Conservation (phyloP, 2,113 vertebrate genomes). For the Paratilapia polleni region DNA sequence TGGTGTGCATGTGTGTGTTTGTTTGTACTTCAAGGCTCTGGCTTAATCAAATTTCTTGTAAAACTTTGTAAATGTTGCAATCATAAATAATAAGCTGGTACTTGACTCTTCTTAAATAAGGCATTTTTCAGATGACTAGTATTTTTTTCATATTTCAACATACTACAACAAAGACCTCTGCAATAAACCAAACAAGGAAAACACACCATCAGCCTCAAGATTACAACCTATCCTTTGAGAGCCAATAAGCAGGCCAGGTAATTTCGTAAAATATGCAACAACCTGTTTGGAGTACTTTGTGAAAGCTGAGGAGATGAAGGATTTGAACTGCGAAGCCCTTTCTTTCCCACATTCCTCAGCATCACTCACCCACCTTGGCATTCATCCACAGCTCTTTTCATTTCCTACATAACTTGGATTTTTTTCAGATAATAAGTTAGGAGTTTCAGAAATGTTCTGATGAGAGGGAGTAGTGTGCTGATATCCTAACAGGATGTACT, state of each 20-base stretch:
- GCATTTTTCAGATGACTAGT: slow-evolving; percentile 1
- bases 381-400: slow-evolving; percentile 1
- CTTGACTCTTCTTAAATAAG: slow-evolving; percentile 11
- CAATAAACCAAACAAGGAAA: not conserved
- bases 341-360: not conserved
- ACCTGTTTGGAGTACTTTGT: not conserved
- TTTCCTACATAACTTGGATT: slow-evolving; percentile 47
- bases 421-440: slow-evolving; percentile 31
- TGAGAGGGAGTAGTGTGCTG: not conserved
- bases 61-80: slow-evolving; percentile 29
- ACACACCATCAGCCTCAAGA: too few species aligned
- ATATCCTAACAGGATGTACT: not conserved
- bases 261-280: not conserved
- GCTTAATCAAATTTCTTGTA: slow-evolving; percentile 5
- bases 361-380: slow-evolving; percentile 21
- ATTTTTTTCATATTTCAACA: not conserved
- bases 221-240: too few species aligned
- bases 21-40: not conserved
- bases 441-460: slow-evolving; percentile 17
- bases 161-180: not conserved
- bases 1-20: slow-evolving; percentile 25
- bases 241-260: not conserved
- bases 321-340: not conserved
- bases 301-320: not conserved
- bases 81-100: slow-evolving; percentile 24